phyloP scores from a whole-genome alignment of 2,113 vertebrate genomes.

The Dolichotis patagonum region DNA sequence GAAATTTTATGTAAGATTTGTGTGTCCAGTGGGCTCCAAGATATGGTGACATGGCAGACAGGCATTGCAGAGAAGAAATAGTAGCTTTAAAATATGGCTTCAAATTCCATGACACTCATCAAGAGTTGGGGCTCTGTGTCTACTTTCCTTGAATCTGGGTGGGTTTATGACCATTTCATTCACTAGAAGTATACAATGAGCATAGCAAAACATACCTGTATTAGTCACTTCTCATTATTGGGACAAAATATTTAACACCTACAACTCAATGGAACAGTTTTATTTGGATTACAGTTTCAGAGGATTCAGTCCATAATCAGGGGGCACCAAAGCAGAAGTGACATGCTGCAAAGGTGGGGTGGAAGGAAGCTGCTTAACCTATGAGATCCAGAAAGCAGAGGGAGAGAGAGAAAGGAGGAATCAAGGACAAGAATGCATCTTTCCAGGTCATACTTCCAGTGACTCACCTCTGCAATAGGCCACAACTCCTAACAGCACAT shows the following conservation, averaged over 20 bases:
- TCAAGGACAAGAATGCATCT: background rate
- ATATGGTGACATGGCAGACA: background rate
- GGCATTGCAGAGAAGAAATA: background rate
- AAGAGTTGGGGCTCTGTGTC: background rate
- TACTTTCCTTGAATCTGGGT: background rate
- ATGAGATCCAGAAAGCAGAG: background rate
- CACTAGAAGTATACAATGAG: background rate
- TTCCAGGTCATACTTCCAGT: background rate
- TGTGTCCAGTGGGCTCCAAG: background rate
- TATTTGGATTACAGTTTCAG: background rate
- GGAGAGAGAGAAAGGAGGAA: background rate
- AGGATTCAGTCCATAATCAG: background rate
- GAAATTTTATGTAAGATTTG: background rate
- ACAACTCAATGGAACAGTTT: background rate
- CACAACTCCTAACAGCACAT: background rate
- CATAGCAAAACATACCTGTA: background rate
- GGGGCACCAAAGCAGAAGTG: background rate
- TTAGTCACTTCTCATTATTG: background rate
- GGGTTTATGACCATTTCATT: background rate
- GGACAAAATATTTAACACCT: background rate
- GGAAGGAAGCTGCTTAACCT: too few relatives aligned
- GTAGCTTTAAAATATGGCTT: slow-evolving; percentile 34
- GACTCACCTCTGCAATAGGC: background rate
- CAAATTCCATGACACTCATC: background rate
- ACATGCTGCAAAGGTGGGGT: background rate